A percentile compares a stretch with the other conserved stretches of the same genome.
These are phyloP conservation scores for Aromia moschata DNA, from an alignment of 2,888 invertebrate species.

Conservation along the genomic window DNA sequence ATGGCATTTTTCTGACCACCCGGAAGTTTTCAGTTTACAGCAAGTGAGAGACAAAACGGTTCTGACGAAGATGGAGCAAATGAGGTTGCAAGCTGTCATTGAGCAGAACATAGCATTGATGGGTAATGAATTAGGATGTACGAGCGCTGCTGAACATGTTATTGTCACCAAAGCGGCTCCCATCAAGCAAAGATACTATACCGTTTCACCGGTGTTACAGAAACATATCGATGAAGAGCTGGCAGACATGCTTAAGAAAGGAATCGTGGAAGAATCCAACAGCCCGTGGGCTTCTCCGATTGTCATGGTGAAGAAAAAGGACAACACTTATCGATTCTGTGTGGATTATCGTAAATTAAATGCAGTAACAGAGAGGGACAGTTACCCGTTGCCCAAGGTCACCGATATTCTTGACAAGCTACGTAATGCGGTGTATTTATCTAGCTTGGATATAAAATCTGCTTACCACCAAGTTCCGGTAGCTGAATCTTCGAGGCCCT, in stretches of 20 bases:
- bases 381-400: constrained; percentile 25
- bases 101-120: not conserved
- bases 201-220: not conserved
- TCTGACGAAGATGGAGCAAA: not conserved
- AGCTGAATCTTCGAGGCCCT: constrained; percentile 29
- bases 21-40: not conserved
- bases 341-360: constrained; percentile 6
- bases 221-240: not conserved
- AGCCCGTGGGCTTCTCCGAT: not conserved
- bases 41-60: not conserved
- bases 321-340: not conserved
- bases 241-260: not conserved
- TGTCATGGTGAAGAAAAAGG: not conserved
- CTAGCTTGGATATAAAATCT: constrained; percentile 33
- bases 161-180: not conserved
- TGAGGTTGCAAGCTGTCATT: not conserved
- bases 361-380: not conserved
- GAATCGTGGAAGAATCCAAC: not conserved
- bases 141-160: not conserved
- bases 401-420: constrained; percentile 25
- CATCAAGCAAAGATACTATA: not conserved
- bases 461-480: constrained; percentile 31
- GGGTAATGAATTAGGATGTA: constrained; percentile 1
- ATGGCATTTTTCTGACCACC: constrained; percentile 5
- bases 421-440: constrained; percentile 25